Percentiles rank a stretch among this genome's conserved stretches.
phyloP scores from a whole-genome alignment of 2,797 vertebrate genomes.

The Liparis tanakae region DNA sequence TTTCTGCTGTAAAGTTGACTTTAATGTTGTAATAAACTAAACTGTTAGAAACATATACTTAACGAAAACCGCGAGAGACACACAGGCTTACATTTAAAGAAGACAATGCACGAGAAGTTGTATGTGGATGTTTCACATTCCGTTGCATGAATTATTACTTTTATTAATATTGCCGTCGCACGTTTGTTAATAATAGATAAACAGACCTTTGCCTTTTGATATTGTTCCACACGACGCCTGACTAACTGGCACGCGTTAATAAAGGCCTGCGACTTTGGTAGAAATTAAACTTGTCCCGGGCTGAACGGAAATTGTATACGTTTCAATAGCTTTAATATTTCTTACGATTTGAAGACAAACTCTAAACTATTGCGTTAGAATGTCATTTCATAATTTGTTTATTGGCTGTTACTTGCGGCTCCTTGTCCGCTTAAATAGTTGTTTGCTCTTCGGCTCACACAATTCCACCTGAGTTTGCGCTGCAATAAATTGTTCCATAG shows the following conservation, averaged over 20 bases:
- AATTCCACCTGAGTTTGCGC: neutral
- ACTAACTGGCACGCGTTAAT: neutral
- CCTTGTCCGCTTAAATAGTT: neutral
- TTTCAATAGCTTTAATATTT: neutral
- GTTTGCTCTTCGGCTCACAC: neutral
- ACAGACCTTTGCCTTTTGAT: neutral
- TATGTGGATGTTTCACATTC: conserved; percentile 12
- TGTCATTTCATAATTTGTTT: neutral
- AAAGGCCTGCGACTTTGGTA: neutral
- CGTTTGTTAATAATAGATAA: neutral
- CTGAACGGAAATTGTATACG: neutral
- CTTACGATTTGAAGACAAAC: neutral
- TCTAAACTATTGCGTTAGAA: neutral
- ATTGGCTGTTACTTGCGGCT: neutral
- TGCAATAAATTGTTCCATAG: neutral
- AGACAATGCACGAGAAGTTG: neutral
- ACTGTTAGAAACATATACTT: neutral
- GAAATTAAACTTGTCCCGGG: neutral
- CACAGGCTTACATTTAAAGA: neutral
- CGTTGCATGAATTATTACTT: conserved; percentile 7
- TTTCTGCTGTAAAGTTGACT: neutral
- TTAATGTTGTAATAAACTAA: neutral
- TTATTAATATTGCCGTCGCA: neutral
- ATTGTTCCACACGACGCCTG: neutral
- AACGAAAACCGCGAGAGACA: too few species aligned